These are phyloP conservation scores for Cerastis rubricosa DNA, from an alignment of 2,888 invertebrate genomes.

Conservation along the genomic window DNA sequence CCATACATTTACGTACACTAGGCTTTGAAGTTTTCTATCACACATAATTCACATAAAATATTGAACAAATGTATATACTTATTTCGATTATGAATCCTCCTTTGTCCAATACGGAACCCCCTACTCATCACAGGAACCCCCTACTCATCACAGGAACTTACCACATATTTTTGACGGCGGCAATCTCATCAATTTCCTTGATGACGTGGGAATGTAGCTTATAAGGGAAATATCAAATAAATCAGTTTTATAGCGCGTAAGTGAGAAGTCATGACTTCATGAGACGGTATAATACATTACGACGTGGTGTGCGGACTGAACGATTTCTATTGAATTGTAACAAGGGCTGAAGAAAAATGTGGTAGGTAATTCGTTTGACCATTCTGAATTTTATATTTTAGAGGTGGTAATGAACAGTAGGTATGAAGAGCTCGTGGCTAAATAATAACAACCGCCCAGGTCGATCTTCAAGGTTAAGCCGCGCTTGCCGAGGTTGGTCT, in stretches of 20 bases:
- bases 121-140: slow-evolving; percentile 13
- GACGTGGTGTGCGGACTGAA: slow-evolving; percentile 9
- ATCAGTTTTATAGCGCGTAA: slow-evolving; percentile 56
- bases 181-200: slow-evolving; percentile 62
- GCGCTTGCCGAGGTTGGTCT: no score
- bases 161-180: slow-evolving; percentile 33
- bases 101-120: slow-evolving; percentile 21
- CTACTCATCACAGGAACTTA: background rate
- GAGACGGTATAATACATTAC: slow-evolving; percentile 41
- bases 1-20: background rate
- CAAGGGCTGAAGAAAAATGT: slow-evolving; percentile 9
- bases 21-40: background rate
- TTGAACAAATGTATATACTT: background rate
- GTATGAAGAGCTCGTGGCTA: no score
- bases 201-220: slow-evolving; percentile 52
- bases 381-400: slow-evolving; percentile 15
- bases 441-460: no score
- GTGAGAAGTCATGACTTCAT: slow-evolving; percentile 29
- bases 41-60: background rate
- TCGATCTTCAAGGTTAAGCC: no score
- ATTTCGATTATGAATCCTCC: background rate
- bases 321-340: slow-evolving; percentile 28
- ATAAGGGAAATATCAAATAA: slow-evolving; percentile 51
- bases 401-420: background rate
- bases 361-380: no score